These are phyloP conservation scores for Tethya wilhelma DNA, from an alignment of 37 sponge, comb jelly and placozoan genomes.

Conservation along the genomic window DNA sequence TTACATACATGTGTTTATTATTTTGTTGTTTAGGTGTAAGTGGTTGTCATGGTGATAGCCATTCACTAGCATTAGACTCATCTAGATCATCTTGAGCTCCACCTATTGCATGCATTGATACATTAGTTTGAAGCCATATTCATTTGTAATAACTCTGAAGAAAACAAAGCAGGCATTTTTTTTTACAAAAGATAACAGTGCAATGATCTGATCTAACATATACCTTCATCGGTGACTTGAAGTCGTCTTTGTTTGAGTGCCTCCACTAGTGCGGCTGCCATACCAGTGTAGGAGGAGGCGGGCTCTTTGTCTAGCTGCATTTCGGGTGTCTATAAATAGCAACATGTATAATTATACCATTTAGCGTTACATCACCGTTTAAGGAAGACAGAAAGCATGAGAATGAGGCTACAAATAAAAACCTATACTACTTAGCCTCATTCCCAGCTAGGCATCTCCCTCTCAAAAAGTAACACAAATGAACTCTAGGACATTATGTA, in stretches of 20 bases:
- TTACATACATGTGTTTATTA: too few species aligned
- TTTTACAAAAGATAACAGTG: neutral
- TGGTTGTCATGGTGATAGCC: slow-evolving; percentile 27
- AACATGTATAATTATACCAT: too few species aligned
- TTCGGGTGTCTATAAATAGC: too few species aligned
- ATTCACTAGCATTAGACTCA: neutral
- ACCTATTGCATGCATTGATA: too few species aligned
- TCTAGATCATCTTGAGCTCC: neutral
- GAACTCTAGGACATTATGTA: neutral
- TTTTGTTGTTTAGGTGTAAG: neutral
- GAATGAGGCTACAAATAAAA: too few species aligned
- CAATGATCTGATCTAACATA: neutral
- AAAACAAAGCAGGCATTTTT: neutral
- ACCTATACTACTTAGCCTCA: too few species aligned
- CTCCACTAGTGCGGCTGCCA: slow-evolving; percentile 59
- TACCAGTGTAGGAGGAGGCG: slow-evolving; percentile 51
- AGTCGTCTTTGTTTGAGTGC: slow-evolving; percentile 58
- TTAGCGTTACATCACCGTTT: too few species aligned
- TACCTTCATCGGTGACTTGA: slow-evolving; percentile 40
- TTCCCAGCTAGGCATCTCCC: too few species aligned
- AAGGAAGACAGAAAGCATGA: too few species aligned
- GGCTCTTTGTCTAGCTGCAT: slow-evolving; percentile 30
- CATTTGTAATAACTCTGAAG: neutral
- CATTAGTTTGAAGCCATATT: too few species aligned
- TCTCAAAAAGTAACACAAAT: neutral